Base-by-base conservation (phyloP, 2,888 invertebrate genomes). In the Diarsia mendica region DNA sequence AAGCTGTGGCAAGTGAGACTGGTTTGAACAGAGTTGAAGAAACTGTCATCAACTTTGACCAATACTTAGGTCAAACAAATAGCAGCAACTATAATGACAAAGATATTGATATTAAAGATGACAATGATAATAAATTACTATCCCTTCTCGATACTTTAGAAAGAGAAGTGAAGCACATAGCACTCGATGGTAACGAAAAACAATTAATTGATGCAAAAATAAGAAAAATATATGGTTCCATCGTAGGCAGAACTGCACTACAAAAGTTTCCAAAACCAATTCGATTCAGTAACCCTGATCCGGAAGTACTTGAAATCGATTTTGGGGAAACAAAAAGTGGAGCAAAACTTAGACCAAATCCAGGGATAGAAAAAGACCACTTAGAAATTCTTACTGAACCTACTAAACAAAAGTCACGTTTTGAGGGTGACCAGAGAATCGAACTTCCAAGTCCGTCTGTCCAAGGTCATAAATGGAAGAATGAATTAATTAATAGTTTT, bases 171-270 rank as follows among this genome's bases (percentile, higher is more conserved):
- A 92, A 92, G 68, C 89, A 93, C 75, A 85, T 92, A 49, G 89
- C 94, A 72, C 78, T 94, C 23, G 87, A 89, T 74, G 89, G 87
- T 4, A 88, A 78, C 9, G 91, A 93, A 77, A 95, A 92, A 87
- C 89, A 93, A 83, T 82, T 94, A 68, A 90, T 95, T 71, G 92
- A 95, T 86, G 91, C 88, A 3, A 95, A 93, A 89, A 90, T 95
- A 28, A 89, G 92, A 72, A 93, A 93, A 89, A 94, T 95, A 71
- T 95, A 95, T 28, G 93, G 90, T 0, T 87, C 85, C 69, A 82
- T 93, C 0, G 85, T 92, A 11, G 91, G 91, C 1, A 89, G 89
- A 65, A 63, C 86, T 20, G 78, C 77, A n/a, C 71, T 77, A 33
- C 48, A 72, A 53, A 53, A 81, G n/a, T 72, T 71, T 61, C 63